These are phyloP conservation scores for Portunus trituberculatus DNA, from an alignment of 1,140 invertebrate genomes.

Conservation along the genomic window DNA sequence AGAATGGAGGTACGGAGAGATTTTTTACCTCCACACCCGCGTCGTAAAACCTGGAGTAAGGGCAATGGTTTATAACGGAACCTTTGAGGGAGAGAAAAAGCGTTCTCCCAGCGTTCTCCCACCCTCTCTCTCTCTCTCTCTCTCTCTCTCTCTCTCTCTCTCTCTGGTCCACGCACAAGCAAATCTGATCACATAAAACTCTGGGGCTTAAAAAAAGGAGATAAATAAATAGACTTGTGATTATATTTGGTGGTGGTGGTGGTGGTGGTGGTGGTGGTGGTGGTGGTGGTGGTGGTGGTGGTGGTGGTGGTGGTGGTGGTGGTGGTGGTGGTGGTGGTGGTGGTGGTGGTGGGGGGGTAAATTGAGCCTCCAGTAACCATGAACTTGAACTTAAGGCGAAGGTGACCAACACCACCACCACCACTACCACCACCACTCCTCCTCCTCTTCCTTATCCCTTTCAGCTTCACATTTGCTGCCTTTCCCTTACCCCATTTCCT, in stretches of 20 bases:
- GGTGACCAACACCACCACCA: background rate
- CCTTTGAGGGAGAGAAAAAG: background rate
- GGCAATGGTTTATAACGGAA: background rate
- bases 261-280: slow-evolving; percentile 23
- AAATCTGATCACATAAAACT: background rate
- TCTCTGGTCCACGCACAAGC: background rate
- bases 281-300: slow-evolving; percentile 2
- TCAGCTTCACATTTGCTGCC: background rate
- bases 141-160: slow-evolving; percentile 44
- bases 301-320: slow-evolving; percentile 27
- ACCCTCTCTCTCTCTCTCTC: slow-evolving; percentile 2
- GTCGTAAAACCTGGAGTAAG: background rate
- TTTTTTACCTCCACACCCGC: background rate
- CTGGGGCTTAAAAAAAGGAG: background rate
- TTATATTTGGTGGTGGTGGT: background rate
- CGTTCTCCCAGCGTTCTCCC: background rate
- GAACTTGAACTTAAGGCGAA: slow-evolving; percentile 25
- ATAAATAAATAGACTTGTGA: background rate
- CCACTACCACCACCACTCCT: background rate
- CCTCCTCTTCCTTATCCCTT: too few relatives aligned
- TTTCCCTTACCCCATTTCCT: background rate
- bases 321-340: slow-evolving; percentile 24
- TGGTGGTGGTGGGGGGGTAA: slow-evolving; percentile 7
- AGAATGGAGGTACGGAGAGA: background rate
- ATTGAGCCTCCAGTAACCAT: slow-evolving; percentile 25